phyloP scores from a whole-genome alignment of 1,140 invertebrate species.

The Adelges cooleyi region DNA sequence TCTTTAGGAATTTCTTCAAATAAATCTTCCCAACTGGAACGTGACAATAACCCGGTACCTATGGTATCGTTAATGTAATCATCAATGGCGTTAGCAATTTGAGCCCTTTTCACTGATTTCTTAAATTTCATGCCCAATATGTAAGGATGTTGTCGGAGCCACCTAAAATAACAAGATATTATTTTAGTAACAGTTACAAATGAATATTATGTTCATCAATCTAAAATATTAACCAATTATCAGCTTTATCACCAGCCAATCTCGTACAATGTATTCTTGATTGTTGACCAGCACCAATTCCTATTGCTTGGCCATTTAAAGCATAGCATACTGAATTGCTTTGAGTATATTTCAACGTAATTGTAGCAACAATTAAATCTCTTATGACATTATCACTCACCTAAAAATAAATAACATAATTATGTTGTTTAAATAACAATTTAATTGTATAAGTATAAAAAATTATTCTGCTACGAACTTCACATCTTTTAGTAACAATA shows the following conservation, averaged over 20 bases:
- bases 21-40: conserved; percentile 48
- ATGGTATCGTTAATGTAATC: conserved; percentile 85
- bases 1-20: conserved; percentile 64
- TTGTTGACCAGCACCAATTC: conserved; percentile 95
- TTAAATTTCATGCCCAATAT: conserved; percentile 80
- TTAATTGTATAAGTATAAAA: neutral
- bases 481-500: conserved; percentile 61
- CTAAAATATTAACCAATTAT: conserved; percentile 62
- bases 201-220: neutral
- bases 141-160: conserved; percentile 85
- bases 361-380: conserved; percentile 90
- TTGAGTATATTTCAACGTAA: conserved; percentile 95
- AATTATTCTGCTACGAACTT: conserved; percentile 37
- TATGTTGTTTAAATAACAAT: neutral
- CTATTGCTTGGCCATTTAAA: conserved; percentile 83
- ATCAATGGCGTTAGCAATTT: conserved; percentile 92
- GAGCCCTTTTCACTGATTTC: conserved; percentile 75
- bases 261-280: conserved; percentile 95
- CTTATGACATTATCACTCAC: conserved; percentile 64
- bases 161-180: conserved; percentile 39
- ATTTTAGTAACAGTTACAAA: conserved; percentile 4
- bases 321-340: conserved; percentile 94
- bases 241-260: conserved; percentile 93
- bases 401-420: conserved; percentile 35
- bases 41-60: conserved; percentile 43